Evolutionary conservation across 1,140 invertebrate genomes (phyloP), one percentile per base, ranked within the genome.

Genomic region (Drosophila cardini): DNA sequence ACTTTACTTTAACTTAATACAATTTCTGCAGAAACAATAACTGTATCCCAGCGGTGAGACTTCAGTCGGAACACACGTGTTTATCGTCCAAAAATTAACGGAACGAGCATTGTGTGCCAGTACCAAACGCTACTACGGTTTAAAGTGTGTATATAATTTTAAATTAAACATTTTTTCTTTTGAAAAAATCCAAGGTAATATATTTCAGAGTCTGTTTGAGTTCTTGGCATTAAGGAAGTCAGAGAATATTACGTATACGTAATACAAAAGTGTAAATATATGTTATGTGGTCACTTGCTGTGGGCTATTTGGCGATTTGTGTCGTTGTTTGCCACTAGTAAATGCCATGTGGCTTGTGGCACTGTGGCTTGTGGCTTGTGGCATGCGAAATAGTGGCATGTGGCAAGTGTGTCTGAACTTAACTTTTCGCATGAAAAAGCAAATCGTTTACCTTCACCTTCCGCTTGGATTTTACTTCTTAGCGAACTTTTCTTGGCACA

Each of bases 281-380:
- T 53, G 10, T 4, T 8, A 36, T 11, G 3, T 43, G 18, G 30
- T 48, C n/a, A 42, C 11, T 43, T 43, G 48, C 62, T 68, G 3
- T 11, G 2, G 57, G 74, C 62, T 72, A 58, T 62, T 72, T 67
- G 62, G 43, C 56, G 52, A 57, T 36, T 62, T 72, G 48, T 61
- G 55, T 46, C 11, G 40, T 38, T 42, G 40, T 67, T 55, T 67
- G 56, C 18, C 42, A 26, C 21, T 38, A 11, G 45, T 36, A 4
- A 11, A 16, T 26, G 32, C 8, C 36, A 30, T 46, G 45, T 46
- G 45, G 15, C 10, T 8, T 15, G 45, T 46, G 45, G 45, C 48
- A 30, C 3, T 30, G n/a, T 50, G 26, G 46, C 43, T 9, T 46
- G 45, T n/a, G 11, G 46, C 46, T n/a, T 65, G 52, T 65, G 26